These are phyloP conservation scores for Noctua comes DNA, from an alignment of 2,888 invertebrate species.

Conservation along the genomic window DNA sequence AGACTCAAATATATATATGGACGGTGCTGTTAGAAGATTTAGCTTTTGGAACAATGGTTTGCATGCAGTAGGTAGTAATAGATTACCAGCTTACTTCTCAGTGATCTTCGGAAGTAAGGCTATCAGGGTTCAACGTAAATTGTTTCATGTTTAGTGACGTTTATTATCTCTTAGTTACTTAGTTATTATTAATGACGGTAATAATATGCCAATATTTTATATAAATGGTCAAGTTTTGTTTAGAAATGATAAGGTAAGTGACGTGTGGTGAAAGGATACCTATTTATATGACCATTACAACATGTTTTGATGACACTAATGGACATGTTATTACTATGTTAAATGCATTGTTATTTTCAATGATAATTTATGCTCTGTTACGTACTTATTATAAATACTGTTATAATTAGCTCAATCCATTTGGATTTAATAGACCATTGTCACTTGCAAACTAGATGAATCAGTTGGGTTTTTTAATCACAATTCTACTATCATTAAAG, in stretches of 20 bases:
- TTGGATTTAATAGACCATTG: not conserved
- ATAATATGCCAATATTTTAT: constrained; percentile 47
- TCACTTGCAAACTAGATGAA: constrained; percentile 12
- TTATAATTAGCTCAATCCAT: constrained; percentile 21
- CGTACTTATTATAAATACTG: constrained; percentile 6
- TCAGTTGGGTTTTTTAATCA: constrained; percentile 14
- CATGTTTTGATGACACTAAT: constrained; percentile 33
- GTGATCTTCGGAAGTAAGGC: constrained; percentile 71
- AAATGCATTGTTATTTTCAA: constrained; percentile 36
- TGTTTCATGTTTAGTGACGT: constrained; percentile 59
- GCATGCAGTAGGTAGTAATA: constrained; percentile 40
- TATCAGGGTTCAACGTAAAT: constrained; percentile 72
- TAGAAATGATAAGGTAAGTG: constrained; percentile 49
- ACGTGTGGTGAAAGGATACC: constrained; percentile 8
- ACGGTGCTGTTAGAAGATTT: no score
- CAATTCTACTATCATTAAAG: constrained; percentile 11
- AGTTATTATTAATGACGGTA: constrained; percentile 48
- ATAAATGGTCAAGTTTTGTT: constrained; percentile 37
- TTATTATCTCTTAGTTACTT: constrained; percentile 49
- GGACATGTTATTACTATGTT: constrained; percentile 20
- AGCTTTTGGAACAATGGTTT: no score
- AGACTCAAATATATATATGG: no score
- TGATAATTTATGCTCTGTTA: constrained; percentile 16
- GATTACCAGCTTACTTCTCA: constrained; percentile 57
- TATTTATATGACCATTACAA: constrained; percentile 33